These are phyloP conservation scores for Loriculus beryllinus DNA, from an alignment of 2,797 vertebrate species.

Conservation along the genomic window DNA sequence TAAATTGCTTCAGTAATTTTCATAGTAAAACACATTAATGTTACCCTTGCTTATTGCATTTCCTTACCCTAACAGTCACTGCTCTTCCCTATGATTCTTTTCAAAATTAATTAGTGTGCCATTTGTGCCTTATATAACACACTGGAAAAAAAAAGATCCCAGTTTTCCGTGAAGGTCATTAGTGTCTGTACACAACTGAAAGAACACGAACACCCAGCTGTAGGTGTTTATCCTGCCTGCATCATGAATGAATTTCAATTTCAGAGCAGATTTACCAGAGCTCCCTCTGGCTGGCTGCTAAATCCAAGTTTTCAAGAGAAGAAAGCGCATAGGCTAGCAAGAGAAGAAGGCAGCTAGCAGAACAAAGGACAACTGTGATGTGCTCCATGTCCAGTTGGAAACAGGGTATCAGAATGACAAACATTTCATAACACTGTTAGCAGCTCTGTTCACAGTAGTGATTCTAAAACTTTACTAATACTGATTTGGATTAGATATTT, in stretches of 20 bases:
- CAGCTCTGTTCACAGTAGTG: not conserved
- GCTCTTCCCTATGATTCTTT: not conserved
- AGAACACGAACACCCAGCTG: not conserved
- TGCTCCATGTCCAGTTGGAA: not conserved
- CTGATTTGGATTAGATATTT: not conserved
- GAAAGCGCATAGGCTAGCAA: not conserved
- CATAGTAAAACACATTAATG: not conserved
- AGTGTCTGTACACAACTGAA: not conserved
- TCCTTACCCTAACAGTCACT: not conserved
- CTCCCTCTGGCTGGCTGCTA: not conserved
- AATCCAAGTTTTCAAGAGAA: not conserved
- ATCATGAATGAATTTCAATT: not conserved
- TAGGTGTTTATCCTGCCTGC: not conserved
- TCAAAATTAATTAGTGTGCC: not conserved
- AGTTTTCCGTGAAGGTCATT: constrained; percentile 6
- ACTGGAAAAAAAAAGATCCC: not conserved
- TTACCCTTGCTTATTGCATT: constrained; percentile 14
- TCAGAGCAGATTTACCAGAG: not conserved
- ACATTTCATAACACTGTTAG: not conserved
- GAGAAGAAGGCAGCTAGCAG: not conserved
- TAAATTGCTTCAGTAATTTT: constrained; percentile 47
- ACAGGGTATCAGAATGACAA: not conserved
- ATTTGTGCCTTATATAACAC: constrained; percentile 1
- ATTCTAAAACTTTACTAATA: not conserved
- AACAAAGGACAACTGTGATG: not conserved